A percentile compares a stretch with the other conserved stretches of the same genome.
phyloP scores from a whole-genome alignment of 2,888 invertebrate species.

The Rhaphigaster nebulosa region DNA sequence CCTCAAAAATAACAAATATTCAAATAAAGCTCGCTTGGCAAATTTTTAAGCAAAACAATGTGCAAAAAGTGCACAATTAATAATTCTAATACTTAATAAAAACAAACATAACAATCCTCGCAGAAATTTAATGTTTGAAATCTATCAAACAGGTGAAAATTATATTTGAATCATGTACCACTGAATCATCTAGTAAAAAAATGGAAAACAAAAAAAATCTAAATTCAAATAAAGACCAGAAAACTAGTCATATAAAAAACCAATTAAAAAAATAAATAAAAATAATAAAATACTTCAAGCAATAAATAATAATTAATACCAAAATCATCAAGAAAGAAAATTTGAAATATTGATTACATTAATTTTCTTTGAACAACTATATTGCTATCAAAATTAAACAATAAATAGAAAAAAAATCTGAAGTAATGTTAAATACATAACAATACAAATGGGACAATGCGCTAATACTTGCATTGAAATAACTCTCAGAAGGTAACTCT shows the following conservation, averaged over 20 bases:
- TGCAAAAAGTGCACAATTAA: conserved; percentile 17
- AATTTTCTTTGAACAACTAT: background rate
- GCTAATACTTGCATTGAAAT: background rate
- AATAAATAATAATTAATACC: background rate
- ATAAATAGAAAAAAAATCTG: background rate
- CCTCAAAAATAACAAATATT: background rate
- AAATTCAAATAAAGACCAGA: background rate
- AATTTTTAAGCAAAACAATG: conserved; percentile 35
- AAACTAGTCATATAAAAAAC: no score
- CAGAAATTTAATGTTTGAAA: background rate
- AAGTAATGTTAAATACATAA: background rate
- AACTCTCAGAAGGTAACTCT: background rate
- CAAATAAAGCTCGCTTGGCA: conserved; percentile 37
- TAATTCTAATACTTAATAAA: conserved; percentile 7
- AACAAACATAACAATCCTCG: background rate
- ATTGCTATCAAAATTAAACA: background rate
- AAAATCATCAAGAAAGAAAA: background rate
- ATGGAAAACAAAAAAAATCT: background rate
- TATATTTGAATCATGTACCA: background rate
- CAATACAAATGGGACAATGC: background rate
- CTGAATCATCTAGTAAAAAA: background rate
- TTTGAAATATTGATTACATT: background rate
- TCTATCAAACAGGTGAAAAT: background rate
- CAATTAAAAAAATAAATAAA: no score
- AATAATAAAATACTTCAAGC: background rate